These are phyloP conservation scores for Drosophila kepulauana DNA, from an alignment of 1,140 invertebrate species.

Conservation along the genomic window DNA sequence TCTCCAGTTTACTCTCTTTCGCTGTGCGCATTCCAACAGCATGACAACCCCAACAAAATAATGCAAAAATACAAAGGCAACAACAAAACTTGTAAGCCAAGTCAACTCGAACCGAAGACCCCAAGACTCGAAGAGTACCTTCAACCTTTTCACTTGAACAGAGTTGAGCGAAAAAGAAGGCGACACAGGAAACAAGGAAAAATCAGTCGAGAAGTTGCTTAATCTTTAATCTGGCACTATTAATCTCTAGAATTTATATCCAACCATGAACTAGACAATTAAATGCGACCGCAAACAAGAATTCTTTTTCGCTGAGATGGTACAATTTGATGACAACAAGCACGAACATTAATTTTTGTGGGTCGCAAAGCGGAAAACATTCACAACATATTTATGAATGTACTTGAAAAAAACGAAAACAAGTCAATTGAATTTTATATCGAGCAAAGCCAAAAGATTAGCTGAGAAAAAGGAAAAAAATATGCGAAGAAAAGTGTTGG, in stretches of 20 bases:
- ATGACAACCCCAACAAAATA: constrained; percentile 67
- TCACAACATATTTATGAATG: constrained; percentile 37
- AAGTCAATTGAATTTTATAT: constrained; percentile 28
- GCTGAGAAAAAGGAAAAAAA: not conserved
- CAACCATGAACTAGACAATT: constrained; percentile 45
- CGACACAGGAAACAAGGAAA: constrained; percentile 13
- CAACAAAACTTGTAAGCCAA: constrained; percentile 62
- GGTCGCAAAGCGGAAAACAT: constrained; percentile 35
- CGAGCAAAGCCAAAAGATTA: not conserved
- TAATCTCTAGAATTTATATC: constrained; percentile 64
- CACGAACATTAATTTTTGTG: constrained; percentile 46
- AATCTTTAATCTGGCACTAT: constrained; percentile 53
- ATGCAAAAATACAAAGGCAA: constrained; percentile 22
- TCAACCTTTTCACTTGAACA: constrained; percentile 73
- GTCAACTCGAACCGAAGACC: constrained; percentile 47
- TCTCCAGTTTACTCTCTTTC: constrained; percentile 24
- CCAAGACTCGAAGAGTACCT: constrained; percentile 49
- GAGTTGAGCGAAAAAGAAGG: not conserved
- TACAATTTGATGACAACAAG: constrained; percentile 7
- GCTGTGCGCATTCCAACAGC: constrained; percentile 62
- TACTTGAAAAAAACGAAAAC: constrained; percentile 17
- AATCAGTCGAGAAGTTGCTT: constrained; percentile 2
- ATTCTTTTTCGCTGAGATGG: constrained; percentile 20
- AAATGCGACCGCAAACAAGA: constrained; percentile 15
- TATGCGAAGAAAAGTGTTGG: not conserved